Evolutionary conservation across 2,888 invertebrate species (phyloP), one percentile per base, ranked within the genome.

Genomic region (Torymus auratus): DNA sequence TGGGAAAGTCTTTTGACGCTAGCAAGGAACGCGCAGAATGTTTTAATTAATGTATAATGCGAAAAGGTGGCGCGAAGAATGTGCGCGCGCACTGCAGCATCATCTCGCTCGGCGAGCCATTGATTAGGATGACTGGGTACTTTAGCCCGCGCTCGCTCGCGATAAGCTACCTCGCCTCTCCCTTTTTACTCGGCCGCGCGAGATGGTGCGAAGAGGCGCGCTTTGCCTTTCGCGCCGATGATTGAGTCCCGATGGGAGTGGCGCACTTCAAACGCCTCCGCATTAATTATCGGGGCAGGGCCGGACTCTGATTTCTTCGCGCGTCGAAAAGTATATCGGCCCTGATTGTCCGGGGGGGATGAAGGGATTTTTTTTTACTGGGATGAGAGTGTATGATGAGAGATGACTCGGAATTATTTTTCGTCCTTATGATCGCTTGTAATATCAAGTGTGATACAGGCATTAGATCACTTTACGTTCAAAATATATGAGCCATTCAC

Each of bases 161-260:
- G 88, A 88, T 89, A 87, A 88, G 87, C 86, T 85, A 82, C 81
- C 55, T 61, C 61, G 28, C 3, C 28, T 28, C 28, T 28, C 28
- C 28, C 28, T 7, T 28, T 28, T 5, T 28, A 28, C 28, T 28
- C 28, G 28, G 28, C 28, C 28, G 28, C 7, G 28, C 28, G 28
- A 28, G 28, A 28, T 28, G 28, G 28, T 28, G 28, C 28, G 28
- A 28, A 28, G 28, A 28, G 28, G 28, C 28, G 28, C 28, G 28
- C 7, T 28, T 28, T 28, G 28, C 28, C 28, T 28, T 28, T 28
- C 78, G 67, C 50, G 28, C 82, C 84, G 84, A 87, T 88, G 89
- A 89, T 89, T 89, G 88, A 89, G 88, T 88, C 87, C 87, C 87
- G 87, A 87, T 88, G 87, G 89, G 88, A 88, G 89, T 88, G 88